Evolutionary conservation across 2,113 vertebrate species (phyloP), one percentile per base, ranked within the genome.

Genomic region (Anseranas semipalmata): DNA sequence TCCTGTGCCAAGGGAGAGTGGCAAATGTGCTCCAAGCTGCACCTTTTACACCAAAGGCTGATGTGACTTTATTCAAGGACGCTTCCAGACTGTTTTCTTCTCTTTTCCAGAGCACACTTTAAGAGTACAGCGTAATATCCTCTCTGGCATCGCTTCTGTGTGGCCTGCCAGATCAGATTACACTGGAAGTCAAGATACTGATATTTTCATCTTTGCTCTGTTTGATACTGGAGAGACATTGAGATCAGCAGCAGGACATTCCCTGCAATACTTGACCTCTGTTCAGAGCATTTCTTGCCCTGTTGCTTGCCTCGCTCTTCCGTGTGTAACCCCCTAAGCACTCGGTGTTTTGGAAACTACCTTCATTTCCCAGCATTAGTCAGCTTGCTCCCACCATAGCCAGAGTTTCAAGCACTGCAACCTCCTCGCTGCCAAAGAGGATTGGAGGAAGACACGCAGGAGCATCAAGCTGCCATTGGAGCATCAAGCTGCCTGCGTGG

Each of bases 151-250:
- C 78, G 77, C 77, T 75, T 87, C 17, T 63, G 66, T 63, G 71
- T 52, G 74, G 70, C 74, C 80, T 72, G 58, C 32, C 67, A 52
- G 81, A 50, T 87, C 91, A 87, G 77, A 83, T 90, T 90, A 90
- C 88, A 37, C 80, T 53, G 53, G 76, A 92, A 95, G 96, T 83
- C 71, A 89, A 87, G 95, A 90, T 60, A 87, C 43, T 28, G 52
- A 3, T 87, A 50, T 37, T 87, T 93, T 70, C 16, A 70, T 80
- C 77, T 94, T 89, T 76, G 77, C 68, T 76, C 77, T 62, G 28
- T 62, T 77, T 68, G 58, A 59, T 66, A 82, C 0, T 3, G 35
- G 27, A 53, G 41, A 56, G 48, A 76, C 66, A 28, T 5, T 7
- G 62, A 60, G 66, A 74, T 46, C 66, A 1, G 6, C 37, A 37